phyloP scores from a whole-genome alignment of 2,797 vertebrate species.

The Etheostoma nigrum region DNA sequence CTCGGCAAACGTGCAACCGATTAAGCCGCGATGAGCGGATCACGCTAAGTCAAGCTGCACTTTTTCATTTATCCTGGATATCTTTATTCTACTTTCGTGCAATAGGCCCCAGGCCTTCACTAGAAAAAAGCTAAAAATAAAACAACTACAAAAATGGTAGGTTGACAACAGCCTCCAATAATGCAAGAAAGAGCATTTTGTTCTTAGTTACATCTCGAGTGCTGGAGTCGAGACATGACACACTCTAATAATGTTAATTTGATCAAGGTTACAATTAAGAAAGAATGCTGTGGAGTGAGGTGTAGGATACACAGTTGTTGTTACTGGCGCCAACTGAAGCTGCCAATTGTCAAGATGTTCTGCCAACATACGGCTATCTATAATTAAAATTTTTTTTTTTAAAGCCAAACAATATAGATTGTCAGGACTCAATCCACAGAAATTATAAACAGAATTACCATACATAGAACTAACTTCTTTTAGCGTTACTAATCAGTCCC shows the following conservation, averaged over 20 bases:
- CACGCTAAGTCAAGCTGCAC: no score
- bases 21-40: no score
- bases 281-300: background rate
- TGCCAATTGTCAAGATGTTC: background rate
- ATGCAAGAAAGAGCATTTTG: conserved; percentile 16
- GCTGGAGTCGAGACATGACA: background rate
- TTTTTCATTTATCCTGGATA: no score
- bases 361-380: conserved; percentile 16
- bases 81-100: no score
- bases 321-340: background rate
- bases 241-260: conserved; percentile 23
- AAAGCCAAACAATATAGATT: background rate
- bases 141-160: background rate
- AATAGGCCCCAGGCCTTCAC: conserved; percentile 25
- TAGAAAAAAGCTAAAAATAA: background rate
- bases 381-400: background rate
- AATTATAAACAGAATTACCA: background rate
- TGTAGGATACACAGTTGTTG: background rate
- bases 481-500: background rate
- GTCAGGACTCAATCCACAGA: background rate
- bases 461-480: background rate
- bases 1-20: no score
- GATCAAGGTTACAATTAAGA: conserved; percentile 32
- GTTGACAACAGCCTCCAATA: conserved; percentile 24
- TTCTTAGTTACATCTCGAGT: conserved; percentile 22